Evolutionary conservation across 2,113 vertebrate genomes (phyloP), one percentile per base, ranked within the genome.

Genomic region (Pelobates fuscus): DNA sequence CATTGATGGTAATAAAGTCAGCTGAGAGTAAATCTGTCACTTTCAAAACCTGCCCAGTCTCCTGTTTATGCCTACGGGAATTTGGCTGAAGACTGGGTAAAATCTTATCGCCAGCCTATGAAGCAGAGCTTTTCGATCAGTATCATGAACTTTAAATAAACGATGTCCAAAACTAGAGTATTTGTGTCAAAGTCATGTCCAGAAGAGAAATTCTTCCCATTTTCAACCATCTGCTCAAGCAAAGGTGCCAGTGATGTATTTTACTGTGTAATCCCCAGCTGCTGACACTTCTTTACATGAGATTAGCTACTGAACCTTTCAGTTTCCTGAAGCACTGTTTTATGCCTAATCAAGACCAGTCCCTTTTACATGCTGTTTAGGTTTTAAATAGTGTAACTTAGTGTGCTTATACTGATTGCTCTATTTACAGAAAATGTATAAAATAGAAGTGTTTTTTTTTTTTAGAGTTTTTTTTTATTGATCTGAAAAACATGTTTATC

Each of bases 21-120:
- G 58, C 65, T 24, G 73, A 68, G 57, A 77, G 73, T 61, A 68
- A 68, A 77, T 77, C 64, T 77, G 65, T 77, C 73, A 77, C 57
- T 77, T 67, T 61, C 58, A 63, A 60, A 77, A 37, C 57, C 26
- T 68, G 64, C 65, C 73, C 43, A 65, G 73, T 68, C 73, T 77
- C 73, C 37, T 61, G 57, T 66, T 61, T 61, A 61, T 68, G 43
- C 73, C 73, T 77, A 26, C 5, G 64, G 73, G 73, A 68, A 75
- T 77, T 60, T 68, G 55, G 73, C 73, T 54, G 32, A 68, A 68
- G 65, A 77, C 64, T 68, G 73, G 73, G 52, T 77, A 77, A 67
- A 77, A 68, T 30, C 55, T 52, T 52, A 32, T 57, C 65, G 49
- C 41, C 41, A 61, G 57, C 44, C 55, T 67, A 52, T 65, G 26